These are phyloP conservation scores for Ara ararauna DNA, from an alignment of 2,797 vertebrate species.

Conservation along the genomic window DNA sequence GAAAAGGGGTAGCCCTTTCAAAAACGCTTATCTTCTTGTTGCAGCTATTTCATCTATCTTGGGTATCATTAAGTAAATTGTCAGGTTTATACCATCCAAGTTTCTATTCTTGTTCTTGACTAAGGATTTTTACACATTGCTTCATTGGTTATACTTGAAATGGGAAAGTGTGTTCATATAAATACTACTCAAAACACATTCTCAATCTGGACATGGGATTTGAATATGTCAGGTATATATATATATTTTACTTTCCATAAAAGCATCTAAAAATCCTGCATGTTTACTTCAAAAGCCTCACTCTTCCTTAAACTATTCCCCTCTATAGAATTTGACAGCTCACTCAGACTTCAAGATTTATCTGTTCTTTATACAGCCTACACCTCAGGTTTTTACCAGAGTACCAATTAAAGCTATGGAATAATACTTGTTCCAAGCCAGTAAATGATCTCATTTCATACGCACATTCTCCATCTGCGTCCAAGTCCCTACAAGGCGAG, in stretches of 20 bases:
- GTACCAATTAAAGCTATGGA: neutral
- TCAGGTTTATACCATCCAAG: neutral
- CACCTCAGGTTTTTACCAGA: neutral
- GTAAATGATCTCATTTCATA: constrained; percentile 25
- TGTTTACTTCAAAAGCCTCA: neutral
- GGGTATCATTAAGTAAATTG: neutral
- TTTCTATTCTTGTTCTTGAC: neutral
- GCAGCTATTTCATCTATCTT: neutral
- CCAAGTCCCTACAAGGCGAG: neutral
- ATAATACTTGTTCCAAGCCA: constrained; percentile 14
- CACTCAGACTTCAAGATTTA: neutral
- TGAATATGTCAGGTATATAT: neutral
- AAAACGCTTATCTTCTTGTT: neutral
- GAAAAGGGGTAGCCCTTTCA: neutral
- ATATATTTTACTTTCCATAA: neutral
- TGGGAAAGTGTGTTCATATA: neutral
- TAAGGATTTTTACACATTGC: neutral
- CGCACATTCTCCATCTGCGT: neutral
- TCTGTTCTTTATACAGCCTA: neutral
- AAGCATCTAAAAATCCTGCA: neutral
- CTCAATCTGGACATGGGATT: neutral
- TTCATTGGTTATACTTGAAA: neutral
- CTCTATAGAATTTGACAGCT: neutral
- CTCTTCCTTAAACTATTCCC: neutral
- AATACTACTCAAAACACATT: neutral